Percentiles rank a stretch among this genome's conserved stretches.
phyloP scores from a whole-genome alignment of 2,113 vertebrate genomes.

The Notothenia rossii region DNA sequence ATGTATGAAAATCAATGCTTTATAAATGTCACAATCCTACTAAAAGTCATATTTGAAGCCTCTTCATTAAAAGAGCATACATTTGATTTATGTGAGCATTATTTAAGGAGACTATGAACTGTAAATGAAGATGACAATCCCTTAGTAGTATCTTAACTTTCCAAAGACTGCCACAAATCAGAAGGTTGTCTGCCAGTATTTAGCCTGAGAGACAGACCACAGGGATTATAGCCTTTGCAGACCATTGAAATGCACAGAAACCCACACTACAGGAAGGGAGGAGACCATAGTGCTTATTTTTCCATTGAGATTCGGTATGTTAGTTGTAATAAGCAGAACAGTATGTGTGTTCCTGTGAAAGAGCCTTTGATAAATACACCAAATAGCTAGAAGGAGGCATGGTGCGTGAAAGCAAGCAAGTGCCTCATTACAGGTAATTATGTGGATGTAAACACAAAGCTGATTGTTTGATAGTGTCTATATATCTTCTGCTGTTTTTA shows the following conservation, averaged over 20 bases:
- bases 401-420: neutral
- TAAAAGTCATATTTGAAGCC: neutral
- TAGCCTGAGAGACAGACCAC: neutral
- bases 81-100: neutral
- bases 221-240: neutral
- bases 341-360: neutral
- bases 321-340: neutral
- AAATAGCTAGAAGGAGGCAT: neutral
- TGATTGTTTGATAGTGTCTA: neutral
- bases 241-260: no score
- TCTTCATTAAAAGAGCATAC: neutral
- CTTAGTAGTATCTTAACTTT: neutral
- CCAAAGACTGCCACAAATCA: neutral
- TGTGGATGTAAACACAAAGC: neutral
- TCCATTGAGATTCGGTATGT: neutral
- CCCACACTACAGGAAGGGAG: no score
- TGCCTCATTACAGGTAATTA: conserved; percentile 36
- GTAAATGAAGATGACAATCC: neutral
- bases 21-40: neutral
- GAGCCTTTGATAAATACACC: conserved; percentile 15
- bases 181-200: neutral
- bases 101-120: neutral
- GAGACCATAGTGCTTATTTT: neutral
- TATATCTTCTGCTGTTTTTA: neutral
- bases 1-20: neutral